Percentiles rank a stretch among this genome's conserved stretches.
These are phyloP conservation scores for Papilio xuthus DNA, from an alignment of 1,140 invertebrate species.

Conservation along the genomic window DNA sequence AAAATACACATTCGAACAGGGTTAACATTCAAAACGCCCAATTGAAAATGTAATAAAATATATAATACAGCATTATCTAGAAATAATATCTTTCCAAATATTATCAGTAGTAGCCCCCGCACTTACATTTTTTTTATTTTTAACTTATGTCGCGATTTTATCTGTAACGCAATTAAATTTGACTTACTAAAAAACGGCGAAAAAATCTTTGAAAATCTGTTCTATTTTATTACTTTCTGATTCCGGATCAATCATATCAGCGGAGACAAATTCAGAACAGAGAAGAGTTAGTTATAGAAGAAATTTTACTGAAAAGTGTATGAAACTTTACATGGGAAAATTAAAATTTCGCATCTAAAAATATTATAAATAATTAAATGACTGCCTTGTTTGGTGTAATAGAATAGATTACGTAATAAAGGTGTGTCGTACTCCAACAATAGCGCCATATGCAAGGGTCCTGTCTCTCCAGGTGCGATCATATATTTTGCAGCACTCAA, in stretches of 20 bases:
- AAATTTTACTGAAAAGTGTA: no score
- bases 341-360: background rate
- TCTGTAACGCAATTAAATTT: no score
- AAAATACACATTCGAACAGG: constrained; percentile 28
- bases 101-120: background rate
- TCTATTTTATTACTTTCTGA: no score
- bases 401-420: background rate
- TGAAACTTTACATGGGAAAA: no score
- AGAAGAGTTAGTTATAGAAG: no score
- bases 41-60: background rate
- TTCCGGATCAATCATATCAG: no score
- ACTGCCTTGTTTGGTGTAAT: background rate
- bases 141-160: no score
- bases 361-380: background rate
- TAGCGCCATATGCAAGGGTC: constrained; percentile 2
- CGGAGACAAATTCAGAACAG: no score
- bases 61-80: background rate
- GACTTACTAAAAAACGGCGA: no score
- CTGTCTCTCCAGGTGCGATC: constrained; percentile 8
- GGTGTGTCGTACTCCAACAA: background rate
- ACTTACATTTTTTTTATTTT: no score
- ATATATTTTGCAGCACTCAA: constrained; percentile 42
- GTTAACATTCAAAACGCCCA: background rate
- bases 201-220: no score
- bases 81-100: background rate